Conservation (phyloP, 2,797 vertebrate species). For the Clarias fuscus region DNA sequence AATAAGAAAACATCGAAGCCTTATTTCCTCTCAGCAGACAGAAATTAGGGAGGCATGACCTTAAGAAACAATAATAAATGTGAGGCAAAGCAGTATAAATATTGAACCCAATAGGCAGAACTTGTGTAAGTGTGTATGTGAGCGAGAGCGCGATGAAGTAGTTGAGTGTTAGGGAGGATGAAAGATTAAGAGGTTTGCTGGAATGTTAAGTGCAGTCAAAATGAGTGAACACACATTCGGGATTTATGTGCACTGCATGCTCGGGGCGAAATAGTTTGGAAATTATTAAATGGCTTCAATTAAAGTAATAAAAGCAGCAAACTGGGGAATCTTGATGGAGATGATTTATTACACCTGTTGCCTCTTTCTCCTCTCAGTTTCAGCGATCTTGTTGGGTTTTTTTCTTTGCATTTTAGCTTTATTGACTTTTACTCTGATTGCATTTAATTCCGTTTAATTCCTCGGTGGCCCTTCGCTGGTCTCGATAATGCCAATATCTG, state of each 20-base stretch:
- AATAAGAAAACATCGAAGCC: neutral
- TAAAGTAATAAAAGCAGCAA: slow-evolving; percentile 74
- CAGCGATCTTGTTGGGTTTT: neutral
- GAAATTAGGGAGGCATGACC: neutral
- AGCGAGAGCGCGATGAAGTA: slow-evolving; percentile 4
- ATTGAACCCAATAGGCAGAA: neutral
- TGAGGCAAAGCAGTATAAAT: neutral
- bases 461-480: neutral
- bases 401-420: slow-evolving; percentile 44
- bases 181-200: slow-evolving; percentile 73
- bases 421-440: slow-evolving; percentile 54
- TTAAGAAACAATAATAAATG: neutral
- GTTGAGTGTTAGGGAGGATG: slow-evolving; percentile 58
- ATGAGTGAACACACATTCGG: slow-evolving; percentile 66
- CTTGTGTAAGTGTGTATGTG: neutral
- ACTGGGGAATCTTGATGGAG: slow-evolving; percentile 38
- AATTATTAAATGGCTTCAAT: slow-evolving; percentile 79
- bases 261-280: slow-evolving; percentile 74
- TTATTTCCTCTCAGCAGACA: neutral
- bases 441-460: slow-evolving; percentile 20
- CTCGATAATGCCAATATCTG: slow-evolving; percentile 17
- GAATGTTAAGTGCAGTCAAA: slow-evolving; percentile 78
- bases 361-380: slow-evolving; percentile 14
- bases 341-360: slow-evolving; percentile 30
- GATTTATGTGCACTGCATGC: slow-evolving; percentile 73